Evolutionary conservation across 2,888 invertebrate genomes (phyloP).

Genomic region (Schizotus pectinicornis): DNA sequence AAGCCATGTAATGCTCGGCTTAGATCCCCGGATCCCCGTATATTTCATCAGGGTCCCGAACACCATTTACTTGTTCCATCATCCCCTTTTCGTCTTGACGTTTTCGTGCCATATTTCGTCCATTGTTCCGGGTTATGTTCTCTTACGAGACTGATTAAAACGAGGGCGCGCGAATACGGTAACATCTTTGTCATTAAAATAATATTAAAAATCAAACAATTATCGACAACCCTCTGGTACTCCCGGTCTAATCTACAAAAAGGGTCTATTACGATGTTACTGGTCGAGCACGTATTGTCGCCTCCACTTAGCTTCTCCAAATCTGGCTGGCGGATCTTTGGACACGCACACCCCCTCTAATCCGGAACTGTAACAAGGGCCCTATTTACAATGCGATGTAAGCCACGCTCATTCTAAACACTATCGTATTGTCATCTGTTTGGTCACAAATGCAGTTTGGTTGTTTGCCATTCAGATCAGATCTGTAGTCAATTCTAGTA

Average conservation of each 20-base stretch:
- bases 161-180: constrained; percentile 26
- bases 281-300: no score
- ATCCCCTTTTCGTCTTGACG: constrained; percentile 40
- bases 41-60: constrained; percentile 42
- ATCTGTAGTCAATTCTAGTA: background rate
- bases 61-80: constrained; percentile 41
- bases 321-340: constrained; percentile 18
- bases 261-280: background rate
- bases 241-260: constrained; percentile 4
- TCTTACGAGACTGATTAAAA: constrained; percentile 37
- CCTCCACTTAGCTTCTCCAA: constrained; percentile 12
- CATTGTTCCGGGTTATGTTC: constrained; percentile 34
- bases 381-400: constrained; percentile 7
- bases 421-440: constrained; percentile 40
- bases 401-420: constrained; percentile 40
- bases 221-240: constrained; percentile 10
- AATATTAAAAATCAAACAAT: constrained; percentile 23
- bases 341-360: constrained; percentile 19
- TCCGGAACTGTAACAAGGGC: constrained; percentile 15
- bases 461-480: constrained; percentile 21
- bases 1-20: constrained; percentile 54
- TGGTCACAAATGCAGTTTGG: constrained; percentile 5
- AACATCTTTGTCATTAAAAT: constrained; percentile 4
- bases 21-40: constrained; percentile 43
- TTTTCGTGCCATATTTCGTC: constrained; percentile 32